Evolutionary conservation across 2,888 invertebrate genomes (phyloP).

Genomic region (Pammene aurita): DNA sequence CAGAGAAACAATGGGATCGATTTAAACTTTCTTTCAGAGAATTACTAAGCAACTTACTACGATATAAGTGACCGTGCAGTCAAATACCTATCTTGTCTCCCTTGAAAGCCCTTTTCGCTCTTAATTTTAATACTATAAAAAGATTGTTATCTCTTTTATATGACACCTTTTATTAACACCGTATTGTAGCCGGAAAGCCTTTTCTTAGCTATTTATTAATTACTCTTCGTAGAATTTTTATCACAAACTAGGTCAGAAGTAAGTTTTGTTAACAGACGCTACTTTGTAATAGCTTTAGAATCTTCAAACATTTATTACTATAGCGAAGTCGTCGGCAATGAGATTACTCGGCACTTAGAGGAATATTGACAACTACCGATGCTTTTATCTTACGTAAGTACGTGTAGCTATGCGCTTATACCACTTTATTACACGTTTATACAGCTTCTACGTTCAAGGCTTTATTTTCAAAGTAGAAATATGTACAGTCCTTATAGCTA

Average conservation of each 20-base stretch:
- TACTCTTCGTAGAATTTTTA: conserved; percentile 16
- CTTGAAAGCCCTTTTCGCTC: too few relatives aligned
- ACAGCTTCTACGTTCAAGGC: conserved; percentile 1
- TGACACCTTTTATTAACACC: background rate
- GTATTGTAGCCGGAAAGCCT: background rate
- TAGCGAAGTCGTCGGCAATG: conserved; percentile 34
- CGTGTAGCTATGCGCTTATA: conserved; percentile 16
- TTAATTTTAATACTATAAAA: too few relatives aligned
- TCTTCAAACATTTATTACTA: conserved; percentile 27
- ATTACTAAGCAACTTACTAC: too few relatives aligned
- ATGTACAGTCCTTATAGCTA: background rate
- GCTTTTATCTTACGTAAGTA: conserved; percentile 29
- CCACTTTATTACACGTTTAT: conserved; percentile 16
- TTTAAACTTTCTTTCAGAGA: too few relatives aligned
- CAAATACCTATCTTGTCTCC: too few relatives aligned
- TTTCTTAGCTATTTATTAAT: conserved; percentile 8
- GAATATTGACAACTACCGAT: conserved; percentile 42
- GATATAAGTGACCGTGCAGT: too few relatives aligned
- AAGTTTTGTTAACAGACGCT: conserved; percentile 27
- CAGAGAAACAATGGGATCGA: background rate
- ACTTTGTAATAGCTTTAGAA: conserved; percentile 28
- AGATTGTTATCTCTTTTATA: background rate
- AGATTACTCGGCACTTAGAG: conserved; percentile 40
- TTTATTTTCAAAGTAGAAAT: background rate
- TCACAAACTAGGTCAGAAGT: conserved; percentile 19